Conservation (phyloP, 2,888 invertebrate genomes). For the Congeria kusceri region DNA sequence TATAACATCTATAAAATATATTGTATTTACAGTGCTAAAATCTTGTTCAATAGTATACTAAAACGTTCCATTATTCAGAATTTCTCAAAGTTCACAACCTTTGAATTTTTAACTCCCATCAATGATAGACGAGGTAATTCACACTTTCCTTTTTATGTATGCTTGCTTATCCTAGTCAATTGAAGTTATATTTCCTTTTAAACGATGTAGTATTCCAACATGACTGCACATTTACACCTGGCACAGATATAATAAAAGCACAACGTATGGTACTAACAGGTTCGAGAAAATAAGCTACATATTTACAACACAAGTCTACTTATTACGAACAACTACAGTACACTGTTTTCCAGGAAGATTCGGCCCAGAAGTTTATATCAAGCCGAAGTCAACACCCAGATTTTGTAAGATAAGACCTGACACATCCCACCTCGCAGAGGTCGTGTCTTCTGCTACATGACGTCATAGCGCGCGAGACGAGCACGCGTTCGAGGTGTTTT, state of each 20-base stretch:
- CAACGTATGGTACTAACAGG: too few species aligned
- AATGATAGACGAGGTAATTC: not conserved
- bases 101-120: not conserved
- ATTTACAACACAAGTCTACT: too few species aligned
- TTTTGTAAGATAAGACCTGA: slow-evolving; percentile 42
- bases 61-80: not conserved
- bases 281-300: too few species aligned
- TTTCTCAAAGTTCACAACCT: not conserved
- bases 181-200: too few species aligned
- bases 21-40: not conserved
- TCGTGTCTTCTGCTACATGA: slow-evolving; percentile 49
- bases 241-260: too few species aligned
- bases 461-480: slow-evolving; percentile 54
- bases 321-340: too few species aligned
- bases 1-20: slow-evolving; percentile 8
- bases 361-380: slow-evolving; percentile 33
- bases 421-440: slow-evolving; percentile 25
- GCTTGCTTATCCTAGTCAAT: too few species aligned
- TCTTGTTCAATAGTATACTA: not conserved
- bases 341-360: too few species aligned
- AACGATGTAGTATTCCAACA: too few species aligned
- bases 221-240: too few species aligned
- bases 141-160: too few species aligned
- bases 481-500: slow-evolving; percentile 11
- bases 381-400: slow-evolving; percentile 63